Evolutionary conservation across 2,888 invertebrate genomes (phyloP), one percentile per base, ranked within the genome.

Genomic region (Saturnia pavonia): DNA sequence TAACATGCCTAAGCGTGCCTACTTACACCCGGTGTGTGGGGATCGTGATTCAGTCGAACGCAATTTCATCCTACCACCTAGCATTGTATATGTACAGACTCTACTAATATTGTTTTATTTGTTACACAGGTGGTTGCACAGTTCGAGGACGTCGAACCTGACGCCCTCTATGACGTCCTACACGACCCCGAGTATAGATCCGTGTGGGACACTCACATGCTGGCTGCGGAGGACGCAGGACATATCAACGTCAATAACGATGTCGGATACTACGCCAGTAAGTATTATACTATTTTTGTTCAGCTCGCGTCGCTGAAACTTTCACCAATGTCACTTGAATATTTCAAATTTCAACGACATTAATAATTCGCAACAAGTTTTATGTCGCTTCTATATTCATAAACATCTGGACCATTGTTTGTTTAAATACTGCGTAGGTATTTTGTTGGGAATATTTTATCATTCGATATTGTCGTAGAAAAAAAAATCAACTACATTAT

Each of bases 181-280:
- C 98, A 98, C 87, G 98, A 98, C 91, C 97, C 98, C 0, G 96
- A 96, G 81, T 98, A 97, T 90, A 94, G 98, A 74, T 96, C 96
- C 83, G 96, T 96, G 77, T 98, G 98, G 98, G 98, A 98, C 91
- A 96, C 96, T 68, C 97, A 98, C 87, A 98, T 98, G 97, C 92
- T 97, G 76, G 96, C 96, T 67, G 96, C 97, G 0, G 96, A 96
- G 81, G 98, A 98, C 86, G 97, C 98, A 72, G 98, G 98, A 12
- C 97, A 96, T 87, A 95, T 98, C 83, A 98, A 98, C 93, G 97
- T 98, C 42, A 98, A 98, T 91, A 98, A 98, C 85, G 98, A 98
- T 89, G 96, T 98, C 75, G 98, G 98, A 63, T 98, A 98, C 87
- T 98, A 98, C 91, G 96, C 98, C 75, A 95, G 98, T 98, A 84